These are phyloP conservation scores for Microchirus variegatus DNA, from an alignment of 2,797 vertebrate genomes.

Conservation along the genomic window DNA sequence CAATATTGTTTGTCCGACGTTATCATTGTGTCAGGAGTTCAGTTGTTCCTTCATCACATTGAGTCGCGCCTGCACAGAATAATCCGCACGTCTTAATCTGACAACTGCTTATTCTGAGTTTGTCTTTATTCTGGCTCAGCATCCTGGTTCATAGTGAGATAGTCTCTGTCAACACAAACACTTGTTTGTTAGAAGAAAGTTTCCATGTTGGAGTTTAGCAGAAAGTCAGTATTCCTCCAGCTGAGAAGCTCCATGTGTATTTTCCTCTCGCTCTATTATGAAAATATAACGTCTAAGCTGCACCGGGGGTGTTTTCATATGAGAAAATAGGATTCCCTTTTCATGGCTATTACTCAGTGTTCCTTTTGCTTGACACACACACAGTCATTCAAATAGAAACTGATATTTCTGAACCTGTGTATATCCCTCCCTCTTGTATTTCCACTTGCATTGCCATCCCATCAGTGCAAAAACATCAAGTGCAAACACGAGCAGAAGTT, in stretches of 20 bases:
- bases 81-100: too few species aligned
- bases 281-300: constrained; percentile 35
- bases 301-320: constrained; percentile 59
- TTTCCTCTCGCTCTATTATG: constrained; percentile 42
- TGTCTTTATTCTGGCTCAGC: too few species aligned
- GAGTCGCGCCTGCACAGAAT: too few species aligned
- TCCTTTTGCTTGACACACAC: constrained; percentile 36
- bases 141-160: too few species aligned
- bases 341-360: constrained; percentile 69
- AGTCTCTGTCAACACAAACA: too few species aligned
- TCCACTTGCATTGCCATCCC: constrained; percentile 48
- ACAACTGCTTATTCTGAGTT: too few species aligned
- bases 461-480: constrained; percentile 16
- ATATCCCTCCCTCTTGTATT: constrained; percentile 58
- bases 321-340: constrained; percentile 79
- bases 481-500: not conserved
- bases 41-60: too few species aligned
- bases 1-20: too few species aligned
- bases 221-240: constrained; percentile 2
- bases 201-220: too few species aligned
- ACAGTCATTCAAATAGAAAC: constrained; percentile 67
- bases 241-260: constrained; percentile 17
- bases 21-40: too few species aligned
- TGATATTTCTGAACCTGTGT: constrained; percentile 47
- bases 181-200: not conserved